phyloP scores from a whole-genome alignment of 2,888 invertebrate species.

The Ophion obscuratus region DNA sequence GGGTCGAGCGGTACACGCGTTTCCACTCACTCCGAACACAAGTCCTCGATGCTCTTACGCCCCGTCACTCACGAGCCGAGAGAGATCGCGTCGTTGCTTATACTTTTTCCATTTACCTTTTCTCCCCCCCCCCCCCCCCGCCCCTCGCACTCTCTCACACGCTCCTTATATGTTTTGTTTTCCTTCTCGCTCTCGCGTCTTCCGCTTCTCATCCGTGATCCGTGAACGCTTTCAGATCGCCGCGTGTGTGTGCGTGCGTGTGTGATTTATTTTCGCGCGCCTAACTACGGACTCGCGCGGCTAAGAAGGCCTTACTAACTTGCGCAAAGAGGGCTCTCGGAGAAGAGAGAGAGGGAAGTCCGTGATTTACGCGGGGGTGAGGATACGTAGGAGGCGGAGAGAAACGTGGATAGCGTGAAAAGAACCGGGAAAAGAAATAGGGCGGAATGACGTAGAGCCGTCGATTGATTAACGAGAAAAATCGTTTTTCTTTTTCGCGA shows the following conservation, averaged over 20 bases:
- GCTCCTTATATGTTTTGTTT: neutral
- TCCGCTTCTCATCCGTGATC: constrained; percentile 11
- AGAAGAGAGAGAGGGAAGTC: neutral
- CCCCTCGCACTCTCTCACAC: neutral
- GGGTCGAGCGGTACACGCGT: constrained; percentile 66
- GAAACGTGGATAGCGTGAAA: constrained; percentile 19
- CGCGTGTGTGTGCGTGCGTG: constrained; percentile 17
- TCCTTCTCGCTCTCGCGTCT: constrained; percentile 4
- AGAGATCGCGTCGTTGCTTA: constrained; percentile 37
- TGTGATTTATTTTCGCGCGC: constrained; percentile 44
- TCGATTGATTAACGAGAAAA: constrained; percentile 51
- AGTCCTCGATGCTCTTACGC: constrained; percentile 54
- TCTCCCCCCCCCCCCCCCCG: neutral
- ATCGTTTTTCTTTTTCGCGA: constrained; percentile 20
- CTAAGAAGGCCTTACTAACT: constrained; percentile 28
- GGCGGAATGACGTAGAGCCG: constrained; percentile 21
- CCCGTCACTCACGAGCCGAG: constrained; percentile 39
- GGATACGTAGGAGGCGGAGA: constrained; percentile 29
- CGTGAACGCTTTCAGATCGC: constrained; percentile 13
- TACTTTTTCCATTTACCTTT: constrained; percentile 29
- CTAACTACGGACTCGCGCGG: constrained; percentile 40
- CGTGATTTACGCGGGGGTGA: constrained; percentile 27
- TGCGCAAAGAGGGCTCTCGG: constrained; percentile 28
- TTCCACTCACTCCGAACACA: constrained; percentile 63
- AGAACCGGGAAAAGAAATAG: neutral